Percentiles rank a stretch among this genome's conserved stretches.
These are phyloP conservation scores for Crocuta crocuta DNA, from an alignment of 2,113 vertebrate species.

Conservation along the genomic window DNA sequence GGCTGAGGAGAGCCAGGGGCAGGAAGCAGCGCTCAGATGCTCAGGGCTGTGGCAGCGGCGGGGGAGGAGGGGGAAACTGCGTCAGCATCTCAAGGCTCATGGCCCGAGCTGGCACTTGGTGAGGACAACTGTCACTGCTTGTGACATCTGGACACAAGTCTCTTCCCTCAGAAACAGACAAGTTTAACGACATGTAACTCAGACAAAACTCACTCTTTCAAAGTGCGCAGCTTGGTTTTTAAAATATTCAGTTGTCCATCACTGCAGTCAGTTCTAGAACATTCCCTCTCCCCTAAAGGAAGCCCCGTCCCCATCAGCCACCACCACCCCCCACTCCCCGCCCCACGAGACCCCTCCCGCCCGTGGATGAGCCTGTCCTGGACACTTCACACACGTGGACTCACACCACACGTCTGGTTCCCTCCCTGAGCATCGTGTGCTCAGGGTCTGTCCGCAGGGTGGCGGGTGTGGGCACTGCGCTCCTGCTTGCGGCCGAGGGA, in stretches of 20 bases:
- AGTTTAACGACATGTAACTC: background rate
- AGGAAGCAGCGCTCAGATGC: fast-evolving
- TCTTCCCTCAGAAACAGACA: background rate
- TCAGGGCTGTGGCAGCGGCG: background rate
- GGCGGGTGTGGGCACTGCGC: fast-evolving
- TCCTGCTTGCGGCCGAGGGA: background rate
- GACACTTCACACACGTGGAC: fast-evolving
- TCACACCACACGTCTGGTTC: fast-evolving
- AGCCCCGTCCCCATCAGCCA: background rate
- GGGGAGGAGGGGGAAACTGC: background rate
- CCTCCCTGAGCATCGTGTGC: fast-evolving
- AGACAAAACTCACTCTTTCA: background rate
- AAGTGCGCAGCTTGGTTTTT: background rate
- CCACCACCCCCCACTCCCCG: background rate
- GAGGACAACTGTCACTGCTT: background rate
- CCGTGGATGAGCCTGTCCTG: fast-evolving
- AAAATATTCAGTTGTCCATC: background rate
- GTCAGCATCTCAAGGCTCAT: background rate
- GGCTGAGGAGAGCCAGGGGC: background rate
- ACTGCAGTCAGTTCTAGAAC: background rate
- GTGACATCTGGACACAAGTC: background rate
- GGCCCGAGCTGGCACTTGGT: background rate
- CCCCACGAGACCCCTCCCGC: background rate
- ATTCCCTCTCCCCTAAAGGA: background rate
- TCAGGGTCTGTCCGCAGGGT: fast-evolving